Evolutionary conservation across 2,888 invertebrate genomes (phyloP).

Genomic region (Urechis unicinctus): DNA sequence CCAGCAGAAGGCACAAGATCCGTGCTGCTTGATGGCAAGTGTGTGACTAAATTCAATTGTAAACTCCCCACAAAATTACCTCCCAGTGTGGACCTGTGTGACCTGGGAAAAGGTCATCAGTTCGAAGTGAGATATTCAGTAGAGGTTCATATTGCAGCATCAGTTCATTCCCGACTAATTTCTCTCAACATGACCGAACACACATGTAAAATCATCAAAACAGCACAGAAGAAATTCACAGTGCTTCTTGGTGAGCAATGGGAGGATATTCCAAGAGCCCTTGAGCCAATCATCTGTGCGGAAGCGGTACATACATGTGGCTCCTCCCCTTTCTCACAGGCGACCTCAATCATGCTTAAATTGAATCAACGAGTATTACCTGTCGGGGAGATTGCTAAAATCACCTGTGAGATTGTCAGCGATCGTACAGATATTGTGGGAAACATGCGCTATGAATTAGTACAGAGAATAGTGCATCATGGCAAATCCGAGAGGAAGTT

Average conservation of each 20-base stretch:
- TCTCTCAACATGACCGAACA: not conserved
- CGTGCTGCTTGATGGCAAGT: conserved; percentile 30
- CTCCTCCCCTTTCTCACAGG: conserved; percentile 19
- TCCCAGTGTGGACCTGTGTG: conserved; percentile 21
- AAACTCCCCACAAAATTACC: conserved; percentile 33
- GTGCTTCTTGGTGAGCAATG: conserved; percentile 32
- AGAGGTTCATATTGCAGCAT: conserved; percentile 26
- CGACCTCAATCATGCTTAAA: conserved; percentile 28
- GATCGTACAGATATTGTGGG: not conserved
- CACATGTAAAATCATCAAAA: conserved; percentile 27
- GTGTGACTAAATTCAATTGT: conserved; percentile 36
- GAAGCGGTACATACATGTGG: conserved; percentile 32
- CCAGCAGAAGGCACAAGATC: conserved; percentile 26
- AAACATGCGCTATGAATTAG: not conserved
- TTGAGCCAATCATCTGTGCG: conserved; percentile 28
- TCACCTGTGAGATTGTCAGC: conserved; percentile 22
- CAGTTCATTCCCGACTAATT: not conserved
- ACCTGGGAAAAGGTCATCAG: conserved; percentile 24
- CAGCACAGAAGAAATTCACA: conserved; percentile 26
- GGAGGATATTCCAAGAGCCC: conserved; percentile 27
- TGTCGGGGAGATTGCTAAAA: conserved; percentile 35
- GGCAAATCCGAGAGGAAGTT: not conserved
- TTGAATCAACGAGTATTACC: too few species aligned
- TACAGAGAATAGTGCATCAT: conserved; percentile 3
- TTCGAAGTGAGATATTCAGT: conserved; percentile 32